Evolutionary conservation across 2,113 vertebrate genomes (phyloP), one percentile per base, ranked within the genome.

Genomic region (Lepisosteus oculatus): DNA sequence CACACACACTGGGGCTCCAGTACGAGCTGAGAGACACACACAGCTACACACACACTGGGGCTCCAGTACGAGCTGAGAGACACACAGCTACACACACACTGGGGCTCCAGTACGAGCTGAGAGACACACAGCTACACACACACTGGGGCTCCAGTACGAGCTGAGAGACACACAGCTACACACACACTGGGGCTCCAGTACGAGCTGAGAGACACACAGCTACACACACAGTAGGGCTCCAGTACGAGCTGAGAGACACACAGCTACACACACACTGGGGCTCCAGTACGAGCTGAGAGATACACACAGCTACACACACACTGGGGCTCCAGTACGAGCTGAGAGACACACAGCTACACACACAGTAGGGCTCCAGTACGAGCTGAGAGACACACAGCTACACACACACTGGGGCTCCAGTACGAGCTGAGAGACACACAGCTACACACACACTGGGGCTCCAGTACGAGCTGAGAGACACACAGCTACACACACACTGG

Each of bases 151-250:
- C 54, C 29, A 3, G 42, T n/a, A 51, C 65, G 15, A 57, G 43
- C 55, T n/a, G 43, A 42, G 64, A 63, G 61, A 17, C 12, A 55
- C 8, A 71, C 59, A 71, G n/a, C n/a, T n/a, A n/a, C 59, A 51
- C 41, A 63, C 14, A 55, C 55, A 29, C 29, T 29, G 29, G 29
- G 29, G 29, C 29, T 29, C 29, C 29, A 29, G 29, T 29, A 29
- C 0, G 29, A 29, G 29, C 29, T 29, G 29, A 29, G 29, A 1
- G 4, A 47, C 42, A 69, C 44, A 70, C 13, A 68, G 17, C 13
- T 47, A 55, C 61, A 80, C 43, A 59, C 55, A 54, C 57, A 43
- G 12, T 29, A 1, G 29, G 29, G 15, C 15, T 29, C 29, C 29
- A 29, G 29, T 29, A 29, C 1, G 29, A 29, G 29, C 29, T 29